A percentile compares a stretch with the other conserved stretches of the same genome.
These are phyloP conservation scores for Porites evermanni DNA, from an alignment of 92 coral and sea anemone genomes.

Conservation along the genomic window DNA sequence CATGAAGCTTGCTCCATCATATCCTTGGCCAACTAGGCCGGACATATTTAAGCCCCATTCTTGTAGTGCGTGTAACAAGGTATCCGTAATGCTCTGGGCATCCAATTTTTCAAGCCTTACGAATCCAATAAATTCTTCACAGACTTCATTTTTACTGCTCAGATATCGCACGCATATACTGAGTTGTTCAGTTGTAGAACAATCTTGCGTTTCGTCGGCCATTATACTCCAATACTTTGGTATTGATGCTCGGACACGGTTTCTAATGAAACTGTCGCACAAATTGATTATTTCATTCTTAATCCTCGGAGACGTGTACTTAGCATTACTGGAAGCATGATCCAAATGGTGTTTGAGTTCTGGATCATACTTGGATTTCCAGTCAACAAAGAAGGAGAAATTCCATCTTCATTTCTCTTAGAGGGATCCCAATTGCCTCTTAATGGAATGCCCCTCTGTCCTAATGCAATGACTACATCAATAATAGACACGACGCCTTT, in stretches of 20 bases:
- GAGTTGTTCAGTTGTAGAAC: constrained; percentile 52
- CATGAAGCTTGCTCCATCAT: constrained; percentile 57
- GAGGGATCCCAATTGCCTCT: no score
- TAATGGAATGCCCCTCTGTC: no score
- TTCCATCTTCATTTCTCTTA: no score
- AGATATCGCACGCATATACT: constrained; percentile 56
- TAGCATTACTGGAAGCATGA: no score
- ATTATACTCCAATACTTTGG: constrained; percentile 56
- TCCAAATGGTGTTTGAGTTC: no score
- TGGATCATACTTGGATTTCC: no score
- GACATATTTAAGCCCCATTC: constrained; percentile 39
- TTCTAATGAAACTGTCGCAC: no score
- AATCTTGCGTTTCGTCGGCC: constrained; percentile 53
- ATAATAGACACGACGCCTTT: no score
- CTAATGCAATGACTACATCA: no score
- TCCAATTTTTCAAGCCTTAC: constrained; percentile 46
- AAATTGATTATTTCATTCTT: no score
- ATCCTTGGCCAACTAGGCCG: constrained; percentile 60
- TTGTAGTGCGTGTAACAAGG: constrained; percentile 20
- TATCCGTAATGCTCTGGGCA: constrained; percentile 34
- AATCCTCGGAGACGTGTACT: no score
- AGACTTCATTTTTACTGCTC: constrained; percentile 53
- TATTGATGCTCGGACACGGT: constrained; percentile 30
- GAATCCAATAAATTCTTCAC: constrained; percentile 64
- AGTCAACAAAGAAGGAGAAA: no score